Percentiles rank a stretch among this genome's conserved stretches.
These are phyloP conservation scores for Psittacula cyanocephala DNA, from an alignment of 2,113 vertebrate genomes.

Conservation along the genomic window DNA sequence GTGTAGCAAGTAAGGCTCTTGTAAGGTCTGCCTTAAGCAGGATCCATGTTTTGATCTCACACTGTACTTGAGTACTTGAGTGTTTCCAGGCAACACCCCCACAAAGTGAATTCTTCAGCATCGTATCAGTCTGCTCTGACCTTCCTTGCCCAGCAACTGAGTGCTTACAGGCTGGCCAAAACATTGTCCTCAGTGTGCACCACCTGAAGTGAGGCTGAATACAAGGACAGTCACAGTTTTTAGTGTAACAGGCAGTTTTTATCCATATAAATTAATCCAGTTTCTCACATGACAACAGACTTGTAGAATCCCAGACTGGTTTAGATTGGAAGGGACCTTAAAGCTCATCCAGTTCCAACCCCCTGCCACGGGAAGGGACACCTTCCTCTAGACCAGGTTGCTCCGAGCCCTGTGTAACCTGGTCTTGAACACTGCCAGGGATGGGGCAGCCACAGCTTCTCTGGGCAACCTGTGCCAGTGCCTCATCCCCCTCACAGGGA, in stretches of 20 bases:
- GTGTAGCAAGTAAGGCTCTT: neutral
- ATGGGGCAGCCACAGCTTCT: neutral
- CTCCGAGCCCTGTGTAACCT: neutral
- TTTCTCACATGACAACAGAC: neutral
- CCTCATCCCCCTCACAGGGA: neutral
- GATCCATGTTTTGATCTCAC: rapidly evolving
- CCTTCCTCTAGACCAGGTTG: neutral
- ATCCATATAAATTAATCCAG: neutral
- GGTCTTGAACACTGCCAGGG: neutral
- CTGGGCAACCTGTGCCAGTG: neutral
- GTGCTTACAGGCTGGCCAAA: neutral
- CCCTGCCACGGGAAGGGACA: neutral
- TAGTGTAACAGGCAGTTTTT: no score
- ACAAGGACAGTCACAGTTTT: neutral
- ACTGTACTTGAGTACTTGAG: neutral
- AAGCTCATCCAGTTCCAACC: neutral
- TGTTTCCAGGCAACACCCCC: neutral
- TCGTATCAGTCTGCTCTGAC: neutral
- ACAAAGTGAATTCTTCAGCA: neutral
- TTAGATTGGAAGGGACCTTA: neutral
- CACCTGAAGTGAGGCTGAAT: neutral
- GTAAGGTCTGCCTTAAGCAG: neutral
- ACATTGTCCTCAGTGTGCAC: rapidly evolving
- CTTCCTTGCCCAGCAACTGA: neutral
- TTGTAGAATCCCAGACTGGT: neutral